Conservation (phyloP, 2,888 invertebrate species). For the Andrena dorsata region DNA sequence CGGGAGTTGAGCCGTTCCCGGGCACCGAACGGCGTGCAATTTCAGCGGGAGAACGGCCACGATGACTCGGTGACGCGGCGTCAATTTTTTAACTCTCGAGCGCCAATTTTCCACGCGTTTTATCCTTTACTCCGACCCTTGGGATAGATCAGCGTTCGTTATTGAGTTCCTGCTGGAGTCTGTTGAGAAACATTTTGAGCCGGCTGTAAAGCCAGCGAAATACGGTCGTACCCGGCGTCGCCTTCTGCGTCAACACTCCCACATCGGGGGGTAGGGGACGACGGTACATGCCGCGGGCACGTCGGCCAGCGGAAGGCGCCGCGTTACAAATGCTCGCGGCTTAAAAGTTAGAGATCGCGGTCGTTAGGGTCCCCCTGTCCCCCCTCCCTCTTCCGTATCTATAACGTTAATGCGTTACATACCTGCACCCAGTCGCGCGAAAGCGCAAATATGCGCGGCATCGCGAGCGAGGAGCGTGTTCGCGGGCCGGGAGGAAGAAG, state of each 20-base stretch:
- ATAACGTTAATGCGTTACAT: conserved; percentile 81
- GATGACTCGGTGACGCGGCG: not conserved
- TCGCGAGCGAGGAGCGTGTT: conserved; percentile 35
- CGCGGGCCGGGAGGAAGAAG: not conserved
- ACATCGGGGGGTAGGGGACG: not conserved
- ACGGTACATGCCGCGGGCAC: not conserved
- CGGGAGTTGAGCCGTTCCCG: conserved; percentile 51
- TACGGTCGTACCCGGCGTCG: not conserved
- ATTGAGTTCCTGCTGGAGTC: not conserved
- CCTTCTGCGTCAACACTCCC: not conserved
- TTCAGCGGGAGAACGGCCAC: conserved; percentile 19
- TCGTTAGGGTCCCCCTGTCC: conserved; percentile 76
- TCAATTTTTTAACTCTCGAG: conserved; percentile 12
- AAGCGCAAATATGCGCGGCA: conserved; percentile 56
- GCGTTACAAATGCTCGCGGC: conserved; percentile 74
- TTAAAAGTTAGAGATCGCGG: conserved; percentile 76
- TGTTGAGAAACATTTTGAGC: too few relatives aligned
- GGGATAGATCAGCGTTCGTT: not conserved
- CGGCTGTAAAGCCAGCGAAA: not conserved
- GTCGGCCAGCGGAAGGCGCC: not conserved
- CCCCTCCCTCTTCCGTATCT: conserved; percentile 74
- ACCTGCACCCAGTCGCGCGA: conserved; percentile 58
- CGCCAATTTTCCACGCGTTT: conserved; percentile 2
- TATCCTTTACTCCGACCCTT: not conserved
- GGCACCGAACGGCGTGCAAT: conserved; percentile 22